A percentile compares a stretch with the other conserved stretches of the same genome.
Conservation (phyloP, 2,113 vertebrate species). For the Oenanthe melanoleuca region DNA sequence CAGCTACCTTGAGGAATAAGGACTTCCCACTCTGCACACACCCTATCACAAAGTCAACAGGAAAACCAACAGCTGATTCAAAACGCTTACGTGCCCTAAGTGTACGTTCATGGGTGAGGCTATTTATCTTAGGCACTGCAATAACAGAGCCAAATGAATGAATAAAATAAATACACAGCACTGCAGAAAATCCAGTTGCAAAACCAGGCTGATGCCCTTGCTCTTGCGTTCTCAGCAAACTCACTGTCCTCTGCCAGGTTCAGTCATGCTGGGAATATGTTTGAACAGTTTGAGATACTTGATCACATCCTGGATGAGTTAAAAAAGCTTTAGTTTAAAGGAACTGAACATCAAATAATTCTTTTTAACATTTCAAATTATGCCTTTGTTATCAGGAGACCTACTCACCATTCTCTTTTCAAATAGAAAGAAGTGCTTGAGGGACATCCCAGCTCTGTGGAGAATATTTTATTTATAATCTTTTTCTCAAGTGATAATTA, state of each 20-base stretch:
- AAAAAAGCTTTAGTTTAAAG: not conserved
- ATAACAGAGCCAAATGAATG: not conserved
- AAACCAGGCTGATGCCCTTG: not conserved
- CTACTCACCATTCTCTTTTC: not conserved
- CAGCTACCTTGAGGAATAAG: not conserved
- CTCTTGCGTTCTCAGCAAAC: not conserved
- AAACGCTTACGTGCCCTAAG: not conserved
- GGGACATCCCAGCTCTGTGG: not conserved
- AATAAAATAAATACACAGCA: not conserved
- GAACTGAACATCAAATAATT: not conserved
- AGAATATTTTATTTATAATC: constrained; percentile 23
- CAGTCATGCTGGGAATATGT: not conserved
- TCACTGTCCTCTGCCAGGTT: not conserved
- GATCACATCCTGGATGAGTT: not conserved
- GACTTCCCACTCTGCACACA: constrained; percentile 16
- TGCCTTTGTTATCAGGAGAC: constrained; percentile 15
- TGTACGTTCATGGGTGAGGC: not conserved
- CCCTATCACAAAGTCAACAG: constrained; percentile 41
- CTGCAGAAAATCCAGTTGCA: not conserved
- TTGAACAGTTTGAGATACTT: not conserved
- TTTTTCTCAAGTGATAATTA: constrained; percentile 4
- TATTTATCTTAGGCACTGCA: not conserved
- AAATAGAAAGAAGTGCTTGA: not conserved
- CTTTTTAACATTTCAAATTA: constrained; percentile 12
- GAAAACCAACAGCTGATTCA: constrained; percentile 8